Evolutionary conservation across 2,888 invertebrate genomes (phyloP), one percentile per base, ranked within the genome.

Genomic region (Pedicia rivosa): DNA sequence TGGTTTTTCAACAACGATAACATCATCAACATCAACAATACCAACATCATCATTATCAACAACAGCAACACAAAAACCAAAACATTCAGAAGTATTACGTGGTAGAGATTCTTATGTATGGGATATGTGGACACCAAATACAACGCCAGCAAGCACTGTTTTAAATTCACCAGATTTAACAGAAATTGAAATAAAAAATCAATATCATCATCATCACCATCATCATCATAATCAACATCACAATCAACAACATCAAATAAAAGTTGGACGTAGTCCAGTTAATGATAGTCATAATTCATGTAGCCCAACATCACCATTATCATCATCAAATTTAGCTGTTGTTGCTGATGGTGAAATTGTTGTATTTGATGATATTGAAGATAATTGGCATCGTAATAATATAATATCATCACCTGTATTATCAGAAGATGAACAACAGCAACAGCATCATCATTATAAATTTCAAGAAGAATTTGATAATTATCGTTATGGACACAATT

Each of bases 291-390:
- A 34, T 34, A 34, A 31, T 31, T 17, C 14, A 25, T 10, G 32
- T 22, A 28, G 19, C 13, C 36, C 28, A 13, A 10, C 20, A 14
- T 9, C 14, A 6, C 16, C 13, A 5, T 39, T 42, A 7, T 38
- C 42, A 7, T 40, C 39, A 12, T 35, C 40, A 28, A 42, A 40
- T 10, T 26, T 71, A 50, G 68, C 71, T 3, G 69, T 70, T 33
- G 75, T 76, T 41, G 71, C 72, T 40, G 76, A 75, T 42, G 79
- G 76, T 14, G 83, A 80, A 55, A 79, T 83, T 34, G 81, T 84
- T 47, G 84, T 82, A 36, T 86, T 86, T 51, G 86, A 88, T 54
- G 86, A 87, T 56, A 78, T 79, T 42, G 80, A 77, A 44, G 87
- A 87, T 50, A 78, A 74, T 51, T 82, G 82, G 81, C 77, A 78